A percentile compares a stretch with the other conserved stretches of the same genome.
Evolutionary conservation across 92 coral and sea anemone species (phyloP).

Genomic region (Pocillopora meandrina): DNA sequence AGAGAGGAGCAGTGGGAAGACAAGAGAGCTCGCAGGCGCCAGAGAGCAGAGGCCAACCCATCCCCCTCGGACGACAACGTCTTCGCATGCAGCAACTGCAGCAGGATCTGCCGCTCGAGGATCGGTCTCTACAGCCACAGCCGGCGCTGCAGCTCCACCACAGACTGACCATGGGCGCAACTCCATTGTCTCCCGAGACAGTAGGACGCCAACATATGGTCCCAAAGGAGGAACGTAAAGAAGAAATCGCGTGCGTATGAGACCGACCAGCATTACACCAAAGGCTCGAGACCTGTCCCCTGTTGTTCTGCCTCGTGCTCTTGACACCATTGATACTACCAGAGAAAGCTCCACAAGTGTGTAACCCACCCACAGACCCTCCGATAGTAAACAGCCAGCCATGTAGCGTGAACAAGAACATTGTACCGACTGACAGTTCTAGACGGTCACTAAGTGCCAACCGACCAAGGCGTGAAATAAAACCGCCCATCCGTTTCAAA

Average conservation of each 20-base stretch:
- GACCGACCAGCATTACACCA: not conserved
- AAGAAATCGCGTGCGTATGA: constrained; percentile 50
- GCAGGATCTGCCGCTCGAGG: too few relatives aligned
- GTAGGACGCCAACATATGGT: too few relatives aligned
- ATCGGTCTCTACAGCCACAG: too few relatives aligned
- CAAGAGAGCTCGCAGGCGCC: too few relatives aligned
- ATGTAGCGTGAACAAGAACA: not conserved
- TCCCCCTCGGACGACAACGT: too few relatives aligned
- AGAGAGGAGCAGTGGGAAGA: too few relatives aligned
- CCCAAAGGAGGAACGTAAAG: constrained; percentile 40
- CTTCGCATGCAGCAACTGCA: too few relatives aligned
- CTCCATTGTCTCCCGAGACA: too few relatives aligned
- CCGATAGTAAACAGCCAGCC: not conserved
- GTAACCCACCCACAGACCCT: not conserved
- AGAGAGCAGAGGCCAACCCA: too few relatives aligned
- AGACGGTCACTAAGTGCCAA: not conserved
- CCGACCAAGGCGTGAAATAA: constrained; percentile 2
- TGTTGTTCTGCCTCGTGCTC: not conserved
- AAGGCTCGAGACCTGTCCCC: constrained; percentile 8
- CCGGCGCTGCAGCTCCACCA: too few relatives aligned
- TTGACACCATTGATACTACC: not conserved
- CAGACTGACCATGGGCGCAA: too few relatives aligned
- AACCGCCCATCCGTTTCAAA: not conserved
- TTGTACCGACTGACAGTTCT: not conserved
- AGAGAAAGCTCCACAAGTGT: not conserved